These are phyloP conservation scores for Trachymyrmex cornetzi DNA, from an alignment of 1,140 invertebrate species.

Conservation along the genomic window DNA sequence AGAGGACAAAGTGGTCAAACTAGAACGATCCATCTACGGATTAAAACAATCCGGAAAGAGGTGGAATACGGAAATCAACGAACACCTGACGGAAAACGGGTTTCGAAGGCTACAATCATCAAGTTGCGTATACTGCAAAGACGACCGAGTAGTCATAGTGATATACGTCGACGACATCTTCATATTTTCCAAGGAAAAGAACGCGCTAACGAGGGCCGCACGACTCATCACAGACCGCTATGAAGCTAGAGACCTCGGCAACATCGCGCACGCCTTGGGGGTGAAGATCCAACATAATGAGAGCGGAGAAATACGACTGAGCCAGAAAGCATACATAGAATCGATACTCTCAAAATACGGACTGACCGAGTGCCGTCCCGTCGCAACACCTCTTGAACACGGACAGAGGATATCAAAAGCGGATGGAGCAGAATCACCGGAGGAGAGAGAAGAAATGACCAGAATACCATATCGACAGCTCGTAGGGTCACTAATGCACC, in stretches of 20 bases:
- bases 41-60: background rate
- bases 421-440: background rate
- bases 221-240: background rate
- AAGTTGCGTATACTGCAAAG: background rate
- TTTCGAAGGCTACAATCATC: background rate
- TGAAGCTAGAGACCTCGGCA: background rate
- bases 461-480: background rate
- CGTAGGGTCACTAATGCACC: background rate
- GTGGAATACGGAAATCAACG: background rate
- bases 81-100: background rate
- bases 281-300: background rate
- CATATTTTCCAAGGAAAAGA: background rate
- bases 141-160: background rate
- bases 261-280: background rate
- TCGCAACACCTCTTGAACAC: background rate
- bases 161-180: background rate
- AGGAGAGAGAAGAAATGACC: background rate
- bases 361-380: background rate
- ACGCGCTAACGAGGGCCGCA: accelerated
- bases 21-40: background rate
- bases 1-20: background rate
- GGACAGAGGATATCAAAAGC: background rate
- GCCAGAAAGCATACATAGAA: background rate
- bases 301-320: background rate
- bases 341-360: background rate